These are phyloP conservation scores for Tinea trinotella DNA, from an alignment of 2,888 invertebrate species.

Conservation along the genomic window DNA sequence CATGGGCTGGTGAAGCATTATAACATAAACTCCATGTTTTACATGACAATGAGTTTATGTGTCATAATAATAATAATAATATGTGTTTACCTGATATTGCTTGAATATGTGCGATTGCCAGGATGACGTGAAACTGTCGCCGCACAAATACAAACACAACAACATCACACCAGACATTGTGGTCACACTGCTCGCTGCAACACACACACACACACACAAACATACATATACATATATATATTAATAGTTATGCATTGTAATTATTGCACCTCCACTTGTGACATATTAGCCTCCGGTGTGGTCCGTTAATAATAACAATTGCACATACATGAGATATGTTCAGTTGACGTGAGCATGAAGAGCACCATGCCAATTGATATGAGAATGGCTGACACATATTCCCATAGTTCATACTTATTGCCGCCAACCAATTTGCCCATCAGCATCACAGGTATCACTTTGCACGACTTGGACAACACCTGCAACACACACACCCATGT, in stretches of 20 bases:
- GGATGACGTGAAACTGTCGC: constrained; percentile 98
- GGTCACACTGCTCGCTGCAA: constrained; percentile 74
- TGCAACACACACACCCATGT: constrained; percentile 32
- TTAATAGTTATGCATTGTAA: too few species aligned
- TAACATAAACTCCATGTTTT: too few species aligned
- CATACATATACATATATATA: neutral
- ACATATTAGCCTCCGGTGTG: too few species aligned
- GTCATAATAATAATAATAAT: too few species aligned
- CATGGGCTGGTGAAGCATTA: too few species aligned
- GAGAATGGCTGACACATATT: constrained; percentile 90
- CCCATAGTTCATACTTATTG: constrained; percentile 89
- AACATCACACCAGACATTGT: constrained; percentile 89
- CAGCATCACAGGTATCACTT: constrained; percentile 97
- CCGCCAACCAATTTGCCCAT: constrained; percentile 95
- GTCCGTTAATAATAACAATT: too few species aligned
- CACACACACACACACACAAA: neutral
- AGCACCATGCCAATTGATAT: constrained; percentile 95
- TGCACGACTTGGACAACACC: constrained; percentile 97
- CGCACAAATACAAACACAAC: constrained; percentile 90
- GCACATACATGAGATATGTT: neutral
- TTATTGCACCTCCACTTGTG: too few species aligned
- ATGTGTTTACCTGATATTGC: constrained; percentile 61
- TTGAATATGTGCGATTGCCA: constrained; percentile 96
- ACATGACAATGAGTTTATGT: too few species aligned
- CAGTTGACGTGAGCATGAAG: constrained; percentile 85